Conservation (phyloP, 2,888 invertebrate species). For the Pollenia labialis region DNA sequence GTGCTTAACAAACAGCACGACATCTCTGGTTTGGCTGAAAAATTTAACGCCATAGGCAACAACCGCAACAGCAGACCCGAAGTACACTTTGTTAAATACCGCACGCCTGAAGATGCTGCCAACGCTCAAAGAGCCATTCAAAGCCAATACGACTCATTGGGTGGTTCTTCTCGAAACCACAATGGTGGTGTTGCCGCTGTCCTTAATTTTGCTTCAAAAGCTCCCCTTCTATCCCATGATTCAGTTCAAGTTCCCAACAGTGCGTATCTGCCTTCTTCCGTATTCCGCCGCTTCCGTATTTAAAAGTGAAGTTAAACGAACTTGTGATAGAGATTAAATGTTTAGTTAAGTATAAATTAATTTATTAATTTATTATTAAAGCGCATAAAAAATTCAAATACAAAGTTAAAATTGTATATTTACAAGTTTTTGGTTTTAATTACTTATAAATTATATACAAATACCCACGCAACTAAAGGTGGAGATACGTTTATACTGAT, state of each 20-base stretch:
- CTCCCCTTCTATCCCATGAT: conserved; percentile 68
- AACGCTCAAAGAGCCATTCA: conserved; percentile 81
- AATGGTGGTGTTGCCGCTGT: conserved; percentile 80
- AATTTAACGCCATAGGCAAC: conserved; percentile 75
- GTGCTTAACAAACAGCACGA: conserved; percentile 76
- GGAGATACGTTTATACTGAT: too few species aligned
- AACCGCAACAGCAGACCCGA: conserved; percentile 76
- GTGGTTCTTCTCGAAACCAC: conserved; percentile 76
- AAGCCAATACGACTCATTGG: conserved; percentile 79
- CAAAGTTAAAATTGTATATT: too few species aligned
- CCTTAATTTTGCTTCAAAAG: conserved; percentile 79
- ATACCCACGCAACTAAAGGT: too few species aligned
- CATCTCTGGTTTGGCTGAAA: conserved; percentile 78
- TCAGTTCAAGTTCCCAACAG: conserved; percentile 19
- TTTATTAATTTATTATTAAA: conserved; percentile 4
- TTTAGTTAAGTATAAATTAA: too few species aligned
- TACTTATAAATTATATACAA: too few species aligned
- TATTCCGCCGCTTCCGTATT: conserved; percentile 3
- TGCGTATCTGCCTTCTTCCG: conserved; percentile 38
- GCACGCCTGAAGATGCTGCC: conserved; percentile 81
- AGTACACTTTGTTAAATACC: conserved; percentile 83
- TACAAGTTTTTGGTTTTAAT: too few species aligned
- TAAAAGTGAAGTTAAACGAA: not conserved
- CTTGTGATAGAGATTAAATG: not conserved
- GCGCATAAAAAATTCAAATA: too few species aligned